Conservation (phyloP, 1,140 invertebrate species). For the Polypedilum vanderplanki region DNA sequence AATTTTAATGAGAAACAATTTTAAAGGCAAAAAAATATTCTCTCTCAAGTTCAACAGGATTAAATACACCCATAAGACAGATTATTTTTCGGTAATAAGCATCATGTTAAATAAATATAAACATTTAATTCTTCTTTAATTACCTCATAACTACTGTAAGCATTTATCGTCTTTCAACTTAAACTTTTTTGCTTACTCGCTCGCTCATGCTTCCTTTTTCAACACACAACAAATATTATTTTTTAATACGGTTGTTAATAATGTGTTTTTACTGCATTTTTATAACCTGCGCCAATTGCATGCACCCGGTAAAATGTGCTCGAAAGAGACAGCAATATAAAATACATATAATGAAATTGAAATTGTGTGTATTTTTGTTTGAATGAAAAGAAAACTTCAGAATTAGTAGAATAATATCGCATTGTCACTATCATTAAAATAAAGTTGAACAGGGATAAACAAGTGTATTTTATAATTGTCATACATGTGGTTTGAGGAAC, state of each 20-base stretch:
- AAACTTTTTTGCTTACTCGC: background rate
- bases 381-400: background rate
- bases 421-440: constrained; percentile 3
- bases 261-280: constrained; percentile 27
- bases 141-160: constrained; percentile 28
- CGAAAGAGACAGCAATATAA: background rate
- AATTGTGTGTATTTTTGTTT: background rate
- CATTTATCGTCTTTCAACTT: constrained; percentile 15
- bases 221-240: constrained; percentile 26
- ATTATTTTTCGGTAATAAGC: constrained; percentile 15
- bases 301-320: background rate
- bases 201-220: background rate
- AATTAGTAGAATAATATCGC: background rate
- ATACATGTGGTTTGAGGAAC: constrained; percentile 4
- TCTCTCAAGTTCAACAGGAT: background rate
- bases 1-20: no score
- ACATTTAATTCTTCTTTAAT: constrained; percentile 28
- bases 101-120: constrained; percentile 27
- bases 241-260: constrained; percentile 28
- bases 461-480: constrained; percentile 25
- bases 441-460: background rate
- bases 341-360: background rate
- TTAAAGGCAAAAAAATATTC: no score
- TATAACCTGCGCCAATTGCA: background rate
- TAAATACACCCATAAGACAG: constrained; percentile 1